Percentiles rank a stretch among this genome's conserved stretches.
Evolutionary conservation across 2,797 vertebrate genomes (phyloP).

Genomic region (Thalassophryne amazonica): DNA sequence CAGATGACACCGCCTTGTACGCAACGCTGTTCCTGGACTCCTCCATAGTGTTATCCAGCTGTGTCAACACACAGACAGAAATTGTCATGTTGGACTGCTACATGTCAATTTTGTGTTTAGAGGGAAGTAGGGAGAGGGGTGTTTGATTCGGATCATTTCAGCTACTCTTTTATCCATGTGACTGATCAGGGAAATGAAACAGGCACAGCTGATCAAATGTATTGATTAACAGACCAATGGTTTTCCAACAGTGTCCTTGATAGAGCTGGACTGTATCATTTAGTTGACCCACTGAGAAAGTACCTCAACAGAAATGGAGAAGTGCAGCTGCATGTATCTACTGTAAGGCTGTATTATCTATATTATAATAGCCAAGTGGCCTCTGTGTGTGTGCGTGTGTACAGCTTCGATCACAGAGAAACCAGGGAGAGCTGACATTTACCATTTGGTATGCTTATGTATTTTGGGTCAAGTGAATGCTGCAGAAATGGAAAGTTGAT

Average conservation of each 20-base stretch:
- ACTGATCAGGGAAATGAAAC: slow-evolving; percentile 13
- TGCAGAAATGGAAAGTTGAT: no score
- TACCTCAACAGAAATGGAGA: neutral
- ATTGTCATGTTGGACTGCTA: slow-evolving; percentile 5
- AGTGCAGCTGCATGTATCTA: neutral
- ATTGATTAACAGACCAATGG: slow-evolving; percentile 31
- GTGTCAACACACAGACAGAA: slow-evolving; percentile 11
- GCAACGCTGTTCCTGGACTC: slow-evolving; percentile 39
- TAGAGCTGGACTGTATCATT: neutral
- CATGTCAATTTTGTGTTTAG: neutral
- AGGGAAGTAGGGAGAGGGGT: neutral
- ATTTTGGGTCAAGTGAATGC: no score
- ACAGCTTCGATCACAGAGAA: no score
- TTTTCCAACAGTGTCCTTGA: neutral
- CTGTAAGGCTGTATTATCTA: no score
- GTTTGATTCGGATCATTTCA: slow-evolving; percentile 6
- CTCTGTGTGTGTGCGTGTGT: no score
- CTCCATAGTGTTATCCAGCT: slow-evolving; percentile 60
- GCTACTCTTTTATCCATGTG: slow-evolving; percentile 12
- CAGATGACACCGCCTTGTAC: slow-evolving; percentile 54
- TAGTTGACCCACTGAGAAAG: neutral
- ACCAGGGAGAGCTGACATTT: no score
- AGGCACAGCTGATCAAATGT: slow-evolving; percentile 21
- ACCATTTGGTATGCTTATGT: no score
- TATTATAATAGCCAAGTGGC: no score